Base-by-base conservation (phyloP, 2,888 invertebrate species). In the Microctonus aethiopoides region DNA sequence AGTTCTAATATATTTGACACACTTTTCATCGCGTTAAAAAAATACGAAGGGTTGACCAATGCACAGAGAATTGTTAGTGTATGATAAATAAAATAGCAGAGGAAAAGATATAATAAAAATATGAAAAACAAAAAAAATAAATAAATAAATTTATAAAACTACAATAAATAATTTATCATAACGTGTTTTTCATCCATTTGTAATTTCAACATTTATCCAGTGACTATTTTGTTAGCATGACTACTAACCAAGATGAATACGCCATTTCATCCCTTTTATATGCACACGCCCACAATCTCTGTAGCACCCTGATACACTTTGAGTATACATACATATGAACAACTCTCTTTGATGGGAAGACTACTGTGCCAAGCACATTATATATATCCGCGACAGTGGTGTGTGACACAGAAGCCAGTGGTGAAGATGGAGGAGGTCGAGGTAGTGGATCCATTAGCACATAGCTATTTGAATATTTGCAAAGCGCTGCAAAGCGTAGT, bases 401-500 rank as follows among this genome's bases (percentile, higher is more conserved):
- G 46, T 46, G 16, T 46, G 46, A 46, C 46, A 20, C 46, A 36
- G 24, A 39, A 20, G 67, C 51, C 20, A 20, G 41, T 11, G 11
- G 26, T 13, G 73, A 59, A 61, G 70, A 76, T 73, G 72, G 52
- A 72, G 74, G 73, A 46, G 51, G 51, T 20, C 34, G 57, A 57
- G 56, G 39, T 59, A 57, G 72, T 60, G 75, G 79, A 74, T 82
- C 85, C 85, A 85, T 85, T 85, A 84, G 84, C 78, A 77, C 46
- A 16, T 75, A 78, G 79, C 84, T 82, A 85, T 84, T 85, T 84
- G 84, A 85, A 85, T 85, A 84, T 84, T 85, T 84, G 85, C 84
- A 84, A 84, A 85, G 81, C 79, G 81, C 77, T 16, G 46, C 46
- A 16, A 46, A 46, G 46, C 16, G 46, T 46, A n/a, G 46, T 16